Base-by-base conservation (phyloP, 2,888 invertebrate genomes). In the Drosophila planitibia region DNA sequence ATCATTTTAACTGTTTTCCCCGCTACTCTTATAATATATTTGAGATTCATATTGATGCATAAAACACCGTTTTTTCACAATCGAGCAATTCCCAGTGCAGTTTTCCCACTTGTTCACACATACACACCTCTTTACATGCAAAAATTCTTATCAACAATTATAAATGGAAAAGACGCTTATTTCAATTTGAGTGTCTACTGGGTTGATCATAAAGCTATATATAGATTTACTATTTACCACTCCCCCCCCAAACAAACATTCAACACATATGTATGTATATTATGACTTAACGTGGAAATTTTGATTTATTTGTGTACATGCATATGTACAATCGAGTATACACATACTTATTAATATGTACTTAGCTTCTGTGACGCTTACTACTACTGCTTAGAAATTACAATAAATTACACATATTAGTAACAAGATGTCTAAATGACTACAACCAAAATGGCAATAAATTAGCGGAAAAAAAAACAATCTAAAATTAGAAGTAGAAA, bases 371-470 rank as follows among this genome's bases (percentile, higher is more conserved):
- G 44, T 25, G 6, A 41, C 6, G 55, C 55, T 58, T 53, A 53
- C 16, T 25, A 41, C 70, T 69, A 25, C 25, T 33, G 39, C 39
- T 44, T 59, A 66, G 37, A 57, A 39, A 74, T 67, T 61, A 74
- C 14, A 67, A 57, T 44, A 53, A 53, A 53, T 41, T 63, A 75
- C 63, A 63, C 63, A 75, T 63, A 64, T 47, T 67, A 74, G 30
- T 52, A 55, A 33, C 25, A 44, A 54, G 16, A 25, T 33, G 49
- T 39, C 51, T 62, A 79, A 74, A 65, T 73, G 54, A 53, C 63
- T 73, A 73, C 14, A 63, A n/a, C 72, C 61, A 64, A 72, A 69
- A 25, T n/a, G 39, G 30, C 66, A 86, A 84, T 84, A 84, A 84
- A 70, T 87, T 74, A 82, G 33, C 30, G 44, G 35, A 76, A 64